Base-by-base conservation (phyloP, 1,140 invertebrate species). In the Papilio xuthus region DNA sequence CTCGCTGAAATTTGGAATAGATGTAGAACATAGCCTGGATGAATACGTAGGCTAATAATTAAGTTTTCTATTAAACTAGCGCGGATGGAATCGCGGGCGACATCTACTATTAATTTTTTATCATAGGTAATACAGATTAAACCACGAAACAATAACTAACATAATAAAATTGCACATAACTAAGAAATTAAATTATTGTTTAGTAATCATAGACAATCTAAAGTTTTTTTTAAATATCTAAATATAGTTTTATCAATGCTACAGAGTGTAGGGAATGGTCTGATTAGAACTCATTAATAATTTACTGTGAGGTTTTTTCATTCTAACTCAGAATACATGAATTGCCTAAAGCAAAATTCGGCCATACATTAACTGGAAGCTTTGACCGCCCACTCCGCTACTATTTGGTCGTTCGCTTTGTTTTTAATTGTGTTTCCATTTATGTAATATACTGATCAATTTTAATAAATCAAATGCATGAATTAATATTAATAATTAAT, bases 381-480 rank as follows among this genome's bases (percentile, higher is more conserved):
- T 74, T 32, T 56, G 26, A 77, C 82, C 85, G 82, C 85, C 85
- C 83, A 86, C 81, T 79, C 85, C 84, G 80, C 85, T 81, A 82
- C 81, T 83, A 78, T 47, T 81, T 37, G 81, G 80, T 85, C 83
- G 83, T 75, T 79, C 69, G 70, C 41, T 73, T 42, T 26, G 23
- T n/a, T 75, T 75, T 56, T 53, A 75, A 75, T 56, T 53, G 47
- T 53, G 70, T 44, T 23, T 60, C 20, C 37, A 20, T 72, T 47
- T n/a, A 47, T 18, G 47, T 44, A 26, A 75, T 53, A 37, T 50
- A 56, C 50, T 75, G 26, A 56, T 75, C 47, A 53, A 75, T 75
- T 75, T 20, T 75, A 26, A 75, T 75, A 75, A 75, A 53, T 75
- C 32, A 32, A 56, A 44, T 73, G 6, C 4, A 63, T 63, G 10